These are phyloP conservation scores for Cryptotermes secundus DNA, from an alignment of 1,140 invertebrate genomes.

Conservation along the genomic window DNA sequence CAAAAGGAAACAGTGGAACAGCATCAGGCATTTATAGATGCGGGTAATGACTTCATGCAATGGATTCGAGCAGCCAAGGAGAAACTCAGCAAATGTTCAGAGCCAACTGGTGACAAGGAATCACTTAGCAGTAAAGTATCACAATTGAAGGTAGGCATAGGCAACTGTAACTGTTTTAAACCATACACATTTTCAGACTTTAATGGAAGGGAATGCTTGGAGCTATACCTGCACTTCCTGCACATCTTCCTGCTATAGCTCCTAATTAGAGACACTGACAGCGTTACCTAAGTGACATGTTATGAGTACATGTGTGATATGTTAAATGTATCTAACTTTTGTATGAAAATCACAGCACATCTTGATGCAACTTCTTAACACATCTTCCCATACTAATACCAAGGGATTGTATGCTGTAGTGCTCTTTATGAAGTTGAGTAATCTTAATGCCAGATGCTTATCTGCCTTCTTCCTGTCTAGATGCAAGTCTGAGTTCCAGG, in stretches of 20 bases:
- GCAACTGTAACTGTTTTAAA: slow-evolving; percentile 7
- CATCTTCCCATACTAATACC: too few species aligned
- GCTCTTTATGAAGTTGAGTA: too few species aligned
- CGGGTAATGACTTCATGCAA: slow-evolving; percentile 85
- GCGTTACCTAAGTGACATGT: background rate
- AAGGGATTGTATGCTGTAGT: too few species aligned
- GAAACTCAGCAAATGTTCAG: slow-evolving; percentile 87
- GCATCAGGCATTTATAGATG: slow-evolving; percentile 87
- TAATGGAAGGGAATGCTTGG: background rate
- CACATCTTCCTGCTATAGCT: too few species aligned
- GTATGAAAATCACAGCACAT: background rate
- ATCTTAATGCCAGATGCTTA: too few species aligned
- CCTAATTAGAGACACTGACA: too few species aligned
- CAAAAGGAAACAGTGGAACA: slow-evolving; percentile 88
- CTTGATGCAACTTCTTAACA: background rate
- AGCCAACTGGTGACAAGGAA: slow-evolving; percentile 92
- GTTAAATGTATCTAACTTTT: background rate
- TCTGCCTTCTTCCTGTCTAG: too few species aligned
- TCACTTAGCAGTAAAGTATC: slow-evolving; percentile 79
- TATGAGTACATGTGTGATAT: background rate
- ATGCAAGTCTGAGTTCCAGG: too few species aligned
- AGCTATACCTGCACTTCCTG: too few species aligned
- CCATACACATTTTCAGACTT: background rate
- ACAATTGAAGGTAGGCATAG: slow-evolving; percentile 64
- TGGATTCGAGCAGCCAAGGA: slow-evolving; percentile 90